Evolutionary conservation across 2,113 vertebrate genomes (phyloP), one percentile per base, ranked within the genome.

Genomic region (Bos indicus): DNA sequence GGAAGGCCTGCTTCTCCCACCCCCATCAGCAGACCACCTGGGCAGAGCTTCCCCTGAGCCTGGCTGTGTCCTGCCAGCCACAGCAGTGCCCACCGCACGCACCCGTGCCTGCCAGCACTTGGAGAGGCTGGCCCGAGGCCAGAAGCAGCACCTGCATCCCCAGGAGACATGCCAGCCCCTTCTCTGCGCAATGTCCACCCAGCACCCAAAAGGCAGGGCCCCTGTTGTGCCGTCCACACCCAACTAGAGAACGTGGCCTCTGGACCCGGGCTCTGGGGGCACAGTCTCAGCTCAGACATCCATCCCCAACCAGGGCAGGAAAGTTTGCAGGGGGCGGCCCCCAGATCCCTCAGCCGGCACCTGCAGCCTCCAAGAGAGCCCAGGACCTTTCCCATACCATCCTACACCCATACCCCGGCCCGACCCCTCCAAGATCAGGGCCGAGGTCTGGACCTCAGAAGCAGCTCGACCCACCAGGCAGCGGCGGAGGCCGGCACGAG

Each of bases 291-390:
- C 78, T 19, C 23, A 52, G 56, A 52, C 33, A 14, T 0, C 74
- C 46, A 3, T 7, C 52, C 10, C 43, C 40, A 26, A 51, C 60
- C 67, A 1, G 11, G 59, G 4, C 57, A 64, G 74, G 71, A 96
- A 97, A 98, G 96, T 96, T 97, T 56, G 43, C 74, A 64, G 64
- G 36, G 67, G 88, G 30, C 2, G 15, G 36, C 40, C 92, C 88
- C n/a, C 43, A 4, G n/a, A 36, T 83, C 88, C 64, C 74, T 56
- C 81, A 46, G 60, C 30, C 19, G 0, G 12, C 51, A 81, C 64
- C 71, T 51, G 54, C 48, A n/a, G 90, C 90, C 80, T 60, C 67
- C 16, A 0, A 7, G 14, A 17, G n/a, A 54, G 51, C 88, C 60
- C 51, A 0, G 82, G 71, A 17, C 43, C 78, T 28, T 77, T 86